Conservation (phyloP, 2,113 vertebrate species). For the Myocastor coypus region DNA sequence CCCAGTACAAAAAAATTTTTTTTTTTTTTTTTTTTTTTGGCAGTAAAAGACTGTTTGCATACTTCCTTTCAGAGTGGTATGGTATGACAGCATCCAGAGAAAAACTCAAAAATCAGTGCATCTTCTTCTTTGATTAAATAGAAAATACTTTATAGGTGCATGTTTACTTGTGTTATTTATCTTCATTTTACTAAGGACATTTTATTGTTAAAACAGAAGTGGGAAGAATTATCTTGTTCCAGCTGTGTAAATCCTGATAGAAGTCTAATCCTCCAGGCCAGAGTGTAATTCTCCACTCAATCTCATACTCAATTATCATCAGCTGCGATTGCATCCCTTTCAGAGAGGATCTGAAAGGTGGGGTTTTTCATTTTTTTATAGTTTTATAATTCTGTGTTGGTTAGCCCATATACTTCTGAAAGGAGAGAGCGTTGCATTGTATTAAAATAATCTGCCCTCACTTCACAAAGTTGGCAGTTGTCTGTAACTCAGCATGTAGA, state of each 20-base stretch:
- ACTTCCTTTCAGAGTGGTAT: background rate
- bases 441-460: background rate
- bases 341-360: background rate
- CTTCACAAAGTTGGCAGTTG: background rate
- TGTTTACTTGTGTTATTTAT: conserved; percentile 54
- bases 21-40: too few species aligned
- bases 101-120: background rate
- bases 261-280: conserved; percentile 48
- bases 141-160: conserved; percentile 2
- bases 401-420: conserved; percentile 51
- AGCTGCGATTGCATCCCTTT: conserved; percentile 27
- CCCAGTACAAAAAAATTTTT: background rate
- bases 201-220: conserved; percentile 67
- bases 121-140: conserved; percentile 40
- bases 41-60: background rate
- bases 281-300: conserved; percentile 37
- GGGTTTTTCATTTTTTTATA: background rate
- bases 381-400: background rate
- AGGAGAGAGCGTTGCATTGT: background rate
- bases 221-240: conserved; percentile 59
- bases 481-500: background rate
- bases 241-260: conserved; percentile 69
- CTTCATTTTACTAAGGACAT: conserved; percentile 54
- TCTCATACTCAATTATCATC: conserved; percentile 59
- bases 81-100: background rate